Conservation (phyloP, 2,888 invertebrate species). For the Lutraria lutraria region DNA sequence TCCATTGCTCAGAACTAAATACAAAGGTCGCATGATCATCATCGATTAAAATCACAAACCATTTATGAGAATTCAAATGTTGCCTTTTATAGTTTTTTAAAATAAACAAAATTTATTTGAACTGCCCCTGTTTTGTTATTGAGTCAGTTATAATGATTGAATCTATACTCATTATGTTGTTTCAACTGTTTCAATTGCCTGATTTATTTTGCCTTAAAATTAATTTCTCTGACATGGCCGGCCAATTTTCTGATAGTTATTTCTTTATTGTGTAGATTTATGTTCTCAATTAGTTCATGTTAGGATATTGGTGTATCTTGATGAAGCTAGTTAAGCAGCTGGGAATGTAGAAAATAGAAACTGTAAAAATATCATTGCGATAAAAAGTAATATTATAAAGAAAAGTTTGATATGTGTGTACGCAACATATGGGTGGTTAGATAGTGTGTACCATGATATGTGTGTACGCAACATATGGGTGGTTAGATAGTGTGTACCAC, state of each 20-base stretch:
- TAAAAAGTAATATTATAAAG: background rate
- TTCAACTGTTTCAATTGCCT: constrained; percentile 5
- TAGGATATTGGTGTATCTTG: background rate
- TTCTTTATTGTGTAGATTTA: constrained; percentile 8
- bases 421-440: no score
- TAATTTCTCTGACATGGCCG: background rate
- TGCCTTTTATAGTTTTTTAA: background rate
- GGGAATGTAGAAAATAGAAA: constrained; percentile 7
- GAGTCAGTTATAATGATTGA: background rate
- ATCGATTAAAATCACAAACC: background rate
- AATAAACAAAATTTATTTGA: background rate
- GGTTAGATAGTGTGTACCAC: no score
- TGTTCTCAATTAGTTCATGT: background rate
- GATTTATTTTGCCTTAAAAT: constrained; percentile 2
- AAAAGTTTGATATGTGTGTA: background rate
- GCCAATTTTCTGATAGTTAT: constrained; percentile 6
- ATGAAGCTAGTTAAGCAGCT: background rate
- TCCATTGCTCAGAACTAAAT: background rate
- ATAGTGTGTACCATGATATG: no score
- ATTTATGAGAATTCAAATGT: background rate
- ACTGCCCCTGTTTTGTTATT: background rate
- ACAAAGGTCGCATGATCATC: background rate
- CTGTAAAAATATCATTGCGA: constrained; percentile 2
- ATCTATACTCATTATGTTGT: background rate
- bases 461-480: no score